phyloP scores from a whole-genome alignment of 2,113 vertebrate genomes.

The Saguinus midas region DNA sequence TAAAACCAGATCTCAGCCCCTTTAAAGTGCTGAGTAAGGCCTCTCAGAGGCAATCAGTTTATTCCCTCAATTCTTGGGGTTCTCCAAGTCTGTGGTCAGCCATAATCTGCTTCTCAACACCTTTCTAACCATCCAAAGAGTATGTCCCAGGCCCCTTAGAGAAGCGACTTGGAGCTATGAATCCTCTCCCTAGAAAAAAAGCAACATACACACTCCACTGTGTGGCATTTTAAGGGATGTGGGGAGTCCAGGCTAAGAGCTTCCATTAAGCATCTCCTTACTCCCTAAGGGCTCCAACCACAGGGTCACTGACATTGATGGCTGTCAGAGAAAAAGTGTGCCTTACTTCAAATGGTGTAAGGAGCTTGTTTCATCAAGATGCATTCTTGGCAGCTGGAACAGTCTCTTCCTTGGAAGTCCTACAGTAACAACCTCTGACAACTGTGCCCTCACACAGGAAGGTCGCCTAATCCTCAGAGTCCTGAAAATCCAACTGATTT shows the following conservation, averaged over 20 bases:
- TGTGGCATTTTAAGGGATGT: not conserved
- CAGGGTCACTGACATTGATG: rapidly evolving
- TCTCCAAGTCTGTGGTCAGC: not conserved
- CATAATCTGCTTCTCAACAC: too few species aligned
- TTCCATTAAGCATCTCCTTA: not conserved
- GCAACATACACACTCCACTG: not conserved
- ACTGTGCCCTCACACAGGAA: not conserved
- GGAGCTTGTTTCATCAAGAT: not conserved
- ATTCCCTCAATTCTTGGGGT: not conserved
- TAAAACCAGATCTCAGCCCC: not conserved
- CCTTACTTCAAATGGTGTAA: not conserved
- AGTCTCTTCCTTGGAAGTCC: not conserved
- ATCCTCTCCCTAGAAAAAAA: not conserved
- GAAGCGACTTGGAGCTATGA: not conserved
- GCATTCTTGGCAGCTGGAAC: not conserved
- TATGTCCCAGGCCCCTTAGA: not conserved
- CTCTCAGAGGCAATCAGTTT: not conserved
- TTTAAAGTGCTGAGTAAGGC: not conserved
- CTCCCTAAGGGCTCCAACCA: not conserved
- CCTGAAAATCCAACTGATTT: not conserved
- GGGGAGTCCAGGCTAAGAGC: not conserved
- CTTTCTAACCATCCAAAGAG: not conserved
- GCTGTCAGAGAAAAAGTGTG: not conserved
- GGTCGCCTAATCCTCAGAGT: not conserved
- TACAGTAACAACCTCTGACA: not conserved